Percentiles rank a stretch among this genome's conserved stretches.
phyloP scores from a whole-genome alignment of 1,140 invertebrate species.

The Polypedilum vanderplanki region DNA sequence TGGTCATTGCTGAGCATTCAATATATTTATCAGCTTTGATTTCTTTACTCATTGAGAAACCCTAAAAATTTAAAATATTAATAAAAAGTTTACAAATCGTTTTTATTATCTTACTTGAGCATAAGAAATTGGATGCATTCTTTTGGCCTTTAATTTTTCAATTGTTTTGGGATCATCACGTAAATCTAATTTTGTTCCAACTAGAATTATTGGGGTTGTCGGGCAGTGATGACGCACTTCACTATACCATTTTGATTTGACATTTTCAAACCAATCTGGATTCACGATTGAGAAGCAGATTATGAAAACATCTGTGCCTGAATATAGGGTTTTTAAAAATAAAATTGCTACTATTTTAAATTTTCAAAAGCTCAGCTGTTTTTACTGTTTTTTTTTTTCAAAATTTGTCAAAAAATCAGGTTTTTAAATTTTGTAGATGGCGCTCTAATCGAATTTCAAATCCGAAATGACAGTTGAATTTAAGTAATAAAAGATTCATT shows the following conservation, averaged over 20 bases:
- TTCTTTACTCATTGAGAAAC: conserved; percentile 87
- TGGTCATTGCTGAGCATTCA: conserved; percentile 93
- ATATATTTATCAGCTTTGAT: conserved; percentile 95
- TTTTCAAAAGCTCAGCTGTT: no score
- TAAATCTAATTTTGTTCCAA: conserved; percentile 86
- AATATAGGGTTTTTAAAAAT: conserved; percentile 36
- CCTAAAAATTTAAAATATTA: no score
- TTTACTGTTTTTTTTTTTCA: no score
- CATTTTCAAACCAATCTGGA: conserved; percentile 48
- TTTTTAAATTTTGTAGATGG: no score
- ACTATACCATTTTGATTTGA: conserved; percentile 69
- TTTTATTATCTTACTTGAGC: no score
- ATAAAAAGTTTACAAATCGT: no score
- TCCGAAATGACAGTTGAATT: no score
- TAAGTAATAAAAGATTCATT: no score
- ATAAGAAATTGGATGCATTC: conserved; percentile 93
- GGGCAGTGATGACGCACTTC: conserved; percentile 87
- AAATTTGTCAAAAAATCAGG: no score
- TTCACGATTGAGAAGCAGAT: conserved; percentile 51
- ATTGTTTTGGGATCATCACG: conserved; percentile 97
- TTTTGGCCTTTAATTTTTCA: conserved; percentile 95
- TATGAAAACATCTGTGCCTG: conserved; percentile 40
- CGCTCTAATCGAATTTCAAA: no score
- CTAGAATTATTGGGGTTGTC: conserved; percentile 80
- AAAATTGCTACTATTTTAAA: conserved; percentile 28